Percentiles rank a stretch among this genome's conserved stretches.
These are phyloP conservation scores for Columba janthina DNA, from an alignment of 2,113 vertebrate species.

Conservation along the genomic window DNA sequence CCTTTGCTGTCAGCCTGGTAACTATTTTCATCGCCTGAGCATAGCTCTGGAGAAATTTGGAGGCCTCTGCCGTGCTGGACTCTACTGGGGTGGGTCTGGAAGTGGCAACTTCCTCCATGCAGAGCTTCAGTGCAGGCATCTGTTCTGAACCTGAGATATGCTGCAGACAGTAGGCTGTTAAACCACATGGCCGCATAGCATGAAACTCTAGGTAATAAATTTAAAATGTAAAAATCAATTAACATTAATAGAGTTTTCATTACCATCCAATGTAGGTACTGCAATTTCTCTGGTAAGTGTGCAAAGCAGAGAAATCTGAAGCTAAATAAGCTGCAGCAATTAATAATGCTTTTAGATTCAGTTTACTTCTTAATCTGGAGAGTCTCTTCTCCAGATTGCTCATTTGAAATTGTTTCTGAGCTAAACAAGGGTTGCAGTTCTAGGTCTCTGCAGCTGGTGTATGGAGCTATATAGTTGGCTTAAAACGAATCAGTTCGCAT, in stretches of 20 bases:
- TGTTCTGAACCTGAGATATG: fast-evolving
- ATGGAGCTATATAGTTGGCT: not conserved
- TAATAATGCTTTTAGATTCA: conserved; percentile 24
- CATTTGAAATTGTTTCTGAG: conserved; percentile 15
- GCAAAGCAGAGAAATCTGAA: conserved; percentile 27
- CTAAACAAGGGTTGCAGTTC: not conserved
- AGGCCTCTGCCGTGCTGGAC: not conserved
- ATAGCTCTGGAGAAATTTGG: not conserved
- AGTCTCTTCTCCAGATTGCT: not conserved
- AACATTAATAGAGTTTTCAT: conserved; percentile 10
- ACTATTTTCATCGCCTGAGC: not conserved
- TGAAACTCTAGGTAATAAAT: conserved; percentile 12
- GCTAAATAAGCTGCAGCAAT: conserved; percentile 25
- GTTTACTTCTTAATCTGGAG: conserved; percentile 9
- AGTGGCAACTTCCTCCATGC: not conserved
- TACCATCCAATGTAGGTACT: not conserved
- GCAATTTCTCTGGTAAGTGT: not conserved
- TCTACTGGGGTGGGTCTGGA: not conserved
- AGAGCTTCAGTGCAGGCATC: not conserved
- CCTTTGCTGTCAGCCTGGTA: not conserved
- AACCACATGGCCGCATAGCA: not conserved
- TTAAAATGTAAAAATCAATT: conserved; percentile 37
- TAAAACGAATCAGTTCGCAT: not conserved
- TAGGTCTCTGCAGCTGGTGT: not conserved
- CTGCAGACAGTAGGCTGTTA: not conserved